These are phyloP conservation scores for Parasteatoda tepidariorum DNA, from an alignment of 1,140 invertebrate species.

Conservation along the genomic window DNA sequence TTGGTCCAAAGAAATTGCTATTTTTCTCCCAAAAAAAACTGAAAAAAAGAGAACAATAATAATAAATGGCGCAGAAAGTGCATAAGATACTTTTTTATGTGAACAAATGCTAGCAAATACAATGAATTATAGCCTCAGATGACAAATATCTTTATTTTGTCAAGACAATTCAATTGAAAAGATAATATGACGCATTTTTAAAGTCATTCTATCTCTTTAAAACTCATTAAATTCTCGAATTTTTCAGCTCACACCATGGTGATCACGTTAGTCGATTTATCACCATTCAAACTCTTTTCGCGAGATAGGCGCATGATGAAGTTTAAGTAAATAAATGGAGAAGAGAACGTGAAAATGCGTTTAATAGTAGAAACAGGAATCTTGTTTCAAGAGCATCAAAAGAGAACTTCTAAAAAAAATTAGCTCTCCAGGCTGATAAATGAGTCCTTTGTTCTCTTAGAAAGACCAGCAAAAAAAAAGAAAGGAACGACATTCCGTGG, in stretches of 20 bases:
- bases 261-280: background rate
- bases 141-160: no score
- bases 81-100: no score
- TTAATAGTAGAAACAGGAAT: conserved; percentile 42
- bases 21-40: no score
- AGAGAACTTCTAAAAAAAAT: background rate
- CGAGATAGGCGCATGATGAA: background rate
- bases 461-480: background rate
- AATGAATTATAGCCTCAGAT: no score
- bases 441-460: conserved; percentile 46
- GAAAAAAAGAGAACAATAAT: no score
- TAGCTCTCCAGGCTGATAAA: conserved; percentile 46
- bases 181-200: no score
- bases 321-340: background rate
- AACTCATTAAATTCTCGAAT: no score
- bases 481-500: conserved; percentile 38
- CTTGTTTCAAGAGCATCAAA: conserved; percentile 1
- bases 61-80: no score
- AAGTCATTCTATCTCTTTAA: no score
- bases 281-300: background rate
- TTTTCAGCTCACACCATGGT: background rate
- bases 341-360: background rate
- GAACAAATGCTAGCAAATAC: no score
- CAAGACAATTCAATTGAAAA: no score
- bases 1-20: no score